phyloP scores from a whole-genome alignment of 1,140 invertebrate genomes.

The Cataglyphis hispanica region DNA sequence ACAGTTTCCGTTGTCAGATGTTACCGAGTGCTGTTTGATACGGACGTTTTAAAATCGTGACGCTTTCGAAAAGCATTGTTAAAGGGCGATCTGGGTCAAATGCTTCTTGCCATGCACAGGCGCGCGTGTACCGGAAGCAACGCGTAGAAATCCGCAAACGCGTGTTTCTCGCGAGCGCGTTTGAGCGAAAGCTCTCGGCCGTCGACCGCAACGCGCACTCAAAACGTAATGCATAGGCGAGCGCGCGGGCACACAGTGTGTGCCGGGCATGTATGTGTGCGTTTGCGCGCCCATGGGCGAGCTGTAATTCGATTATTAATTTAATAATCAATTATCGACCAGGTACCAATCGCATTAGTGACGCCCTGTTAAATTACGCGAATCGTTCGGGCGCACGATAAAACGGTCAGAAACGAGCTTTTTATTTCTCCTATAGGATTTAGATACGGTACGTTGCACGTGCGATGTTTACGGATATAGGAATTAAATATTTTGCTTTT shows the following conservation, averaged over 20 bases:
- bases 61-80: constrained; percentile 55
- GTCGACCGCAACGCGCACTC: constrained; percentile 52
- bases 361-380: constrained; percentile 41
- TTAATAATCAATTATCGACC: constrained; percentile 63
- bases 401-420: constrained; percentile 14
- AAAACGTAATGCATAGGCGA: constrained; percentile 57
- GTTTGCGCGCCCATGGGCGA: not conserved
- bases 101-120: constrained; percentile 25
- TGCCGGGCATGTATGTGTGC: not conserved
- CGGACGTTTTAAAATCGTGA: constrained; percentile 34
- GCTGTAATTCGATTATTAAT: constrained; percentile 62
- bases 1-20: constrained; percentile 16
- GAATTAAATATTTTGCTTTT: not conserved
- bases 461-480: not conserved
- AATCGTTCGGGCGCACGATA: not conserved
- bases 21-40: constrained; percentile 16
- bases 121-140: constrained; percentile 4
- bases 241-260: not conserved
- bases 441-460: not conserved
- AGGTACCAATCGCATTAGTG: constrained; percentile 46
- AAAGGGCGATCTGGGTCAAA: constrained; percentile 57
- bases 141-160: constrained; percentile 55
- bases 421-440: not conserved
- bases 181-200: constrained; percentile 55
- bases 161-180: constrained; percentile 38